Base-by-base conservation (phyloP, 2,113 vertebrate species). In the Serinus canaria region DNA sequence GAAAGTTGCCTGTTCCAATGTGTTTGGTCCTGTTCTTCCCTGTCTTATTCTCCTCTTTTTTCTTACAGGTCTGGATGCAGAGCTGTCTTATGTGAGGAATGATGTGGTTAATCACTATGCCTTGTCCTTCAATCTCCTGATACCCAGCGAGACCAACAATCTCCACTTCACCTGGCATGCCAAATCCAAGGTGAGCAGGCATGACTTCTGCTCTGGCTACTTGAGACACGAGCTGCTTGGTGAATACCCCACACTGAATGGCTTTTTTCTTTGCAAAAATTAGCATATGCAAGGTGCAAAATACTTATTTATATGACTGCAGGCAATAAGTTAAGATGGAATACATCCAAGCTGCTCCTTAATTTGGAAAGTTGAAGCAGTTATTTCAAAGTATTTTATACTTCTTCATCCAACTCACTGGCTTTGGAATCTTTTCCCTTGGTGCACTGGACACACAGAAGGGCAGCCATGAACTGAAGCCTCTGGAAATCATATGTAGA, bases 161-260 rank as follows among this genome's bases (percentile, higher is more conserved):
- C 98, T 99, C 70, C 99, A 99, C 95, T 99, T 99, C 97, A 99
- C 98, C 83, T 99, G 99, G 99, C 98, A 99, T 78, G 98, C 99
- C 5, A 99, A 98, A 97, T 98, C 97, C 89, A 99, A 99, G 98
- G 99, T 99, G 93, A 90, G 94, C 43, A 70, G 64, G 9, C 15
- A 4, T 5, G 23, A 33, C 30, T 64, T 68, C 14, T 59, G 25
- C 11, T 58, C 47, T 10, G 27, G 33, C 8, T 55, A 3, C 49
- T 44, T 13, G 50, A 27, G 16, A 31, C 8, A 2, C 3, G 2
- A 18, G 47, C 33, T 70, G 12, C 28, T 25, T 41, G 8, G 10
- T 21, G n/a, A 63, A 41, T 35, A 20, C 46, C 10, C 20, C 37
- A 37, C 37, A 8, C 13, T 75, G 3, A 27, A 44, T 28, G 28